phyloP scores from a whole-genome alignment of 92 coral and sea anemone genomes.

The Palythoa caribaeorum region DNA sequence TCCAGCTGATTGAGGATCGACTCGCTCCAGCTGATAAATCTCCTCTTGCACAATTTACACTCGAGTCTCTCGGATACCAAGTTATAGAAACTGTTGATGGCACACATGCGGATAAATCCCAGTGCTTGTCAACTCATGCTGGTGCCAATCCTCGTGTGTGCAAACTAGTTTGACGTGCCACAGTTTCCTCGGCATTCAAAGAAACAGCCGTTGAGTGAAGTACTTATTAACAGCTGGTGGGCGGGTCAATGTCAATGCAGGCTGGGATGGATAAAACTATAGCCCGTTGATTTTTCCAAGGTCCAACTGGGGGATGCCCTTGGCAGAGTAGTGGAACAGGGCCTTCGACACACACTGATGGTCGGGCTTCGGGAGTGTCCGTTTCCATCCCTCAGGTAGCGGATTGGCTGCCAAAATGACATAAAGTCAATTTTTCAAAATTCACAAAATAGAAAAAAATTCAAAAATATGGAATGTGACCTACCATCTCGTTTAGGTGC shows the following conservation, averaged over 20 bases:
- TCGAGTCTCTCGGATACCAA: slow-evolving; percentile 45
- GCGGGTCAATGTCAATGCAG: slow-evolving; percentile 43
- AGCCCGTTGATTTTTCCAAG: not conserved
- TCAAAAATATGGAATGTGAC: not conserved
- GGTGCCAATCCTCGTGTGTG: slow-evolving; percentile 50
- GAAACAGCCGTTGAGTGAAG: slow-evolving; percentile 62
- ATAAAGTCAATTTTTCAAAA: not conserved
- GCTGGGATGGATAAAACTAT: not conserved
- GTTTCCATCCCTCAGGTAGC: slow-evolving; percentile 1
- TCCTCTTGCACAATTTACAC: slow-evolving; percentile 28
- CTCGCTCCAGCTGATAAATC: slow-evolving; percentile 52
- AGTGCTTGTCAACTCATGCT: slow-evolving; percentile 28
- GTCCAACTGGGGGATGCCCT: slow-evolving; percentile 25
- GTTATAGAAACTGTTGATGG: slow-evolving; percentile 41
- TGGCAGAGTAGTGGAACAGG: not conserved
- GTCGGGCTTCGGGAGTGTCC: not conserved
- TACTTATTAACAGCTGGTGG: slow-evolving; percentile 54
- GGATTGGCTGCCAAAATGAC: not conserved
- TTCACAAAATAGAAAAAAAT: not conserved
- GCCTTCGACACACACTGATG: slow-evolving; percentile 6
- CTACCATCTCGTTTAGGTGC: not conserved
- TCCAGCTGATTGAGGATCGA: slow-evolving; percentile 45
- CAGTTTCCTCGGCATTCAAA: slow-evolving; percentile 79
- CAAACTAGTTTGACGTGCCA: slow-evolving; percentile 60
- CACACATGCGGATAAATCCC: slow-evolving; percentile 42